Percentiles rank a stretch among this genome's conserved stretches.
phyloP scores from a whole-genome alignment of 2,797 vertebrate genomes.

The Smutsia gigantea region DNA sequence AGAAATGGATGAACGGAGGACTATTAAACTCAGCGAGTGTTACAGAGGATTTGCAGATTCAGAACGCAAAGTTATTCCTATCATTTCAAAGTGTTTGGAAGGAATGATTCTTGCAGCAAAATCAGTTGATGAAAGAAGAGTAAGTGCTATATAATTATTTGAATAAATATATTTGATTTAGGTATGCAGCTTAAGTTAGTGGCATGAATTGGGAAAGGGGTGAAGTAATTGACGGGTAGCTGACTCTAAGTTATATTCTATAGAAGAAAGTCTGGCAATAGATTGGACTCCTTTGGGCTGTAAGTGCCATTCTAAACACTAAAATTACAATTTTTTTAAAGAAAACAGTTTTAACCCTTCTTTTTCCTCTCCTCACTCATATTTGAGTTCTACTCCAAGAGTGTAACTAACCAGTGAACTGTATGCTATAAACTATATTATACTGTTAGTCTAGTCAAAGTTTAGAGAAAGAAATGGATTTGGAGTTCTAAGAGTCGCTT shows the following conservation, averaged over 20 bases:
- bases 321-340: slow-evolving; percentile 9
- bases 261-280: background rate
- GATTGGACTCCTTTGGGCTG: background rate
- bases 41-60: slow-evolving; percentile 97
- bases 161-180: slow-evolving; percentile 9
- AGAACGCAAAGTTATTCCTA: slow-evolving; percentile 96
- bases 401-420: slow-evolving; percentile 13
- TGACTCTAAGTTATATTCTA: slow-evolving; percentile 46
- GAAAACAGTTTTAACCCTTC: background rate
- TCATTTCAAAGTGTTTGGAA: slow-evolving; percentile 97
- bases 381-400: slow-evolving; percentile 41
- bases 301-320: slow-evolving; percentile 10
- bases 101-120: slow-evolving; percentile 98
- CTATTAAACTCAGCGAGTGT: slow-evolving; percentile 96
- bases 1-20: slow-evolving; percentile 97
- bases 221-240: background rate
- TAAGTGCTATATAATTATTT: slow-evolving; percentile 83
- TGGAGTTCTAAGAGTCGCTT: slow-evolving; percentile 16
- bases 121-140: slow-evolving; percentile 94
- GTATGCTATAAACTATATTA: slow-evolving; percentile 31
- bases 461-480: slow-evolving; percentile 43
- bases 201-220: slow-evolving; percentile 17
- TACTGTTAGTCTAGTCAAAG: background rate
- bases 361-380: background rate
- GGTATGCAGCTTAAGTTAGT: background rate